Evolutionary conservation across 2,113 vertebrate species (phyloP).

Genomic region (Xenopus borealis): DNA sequence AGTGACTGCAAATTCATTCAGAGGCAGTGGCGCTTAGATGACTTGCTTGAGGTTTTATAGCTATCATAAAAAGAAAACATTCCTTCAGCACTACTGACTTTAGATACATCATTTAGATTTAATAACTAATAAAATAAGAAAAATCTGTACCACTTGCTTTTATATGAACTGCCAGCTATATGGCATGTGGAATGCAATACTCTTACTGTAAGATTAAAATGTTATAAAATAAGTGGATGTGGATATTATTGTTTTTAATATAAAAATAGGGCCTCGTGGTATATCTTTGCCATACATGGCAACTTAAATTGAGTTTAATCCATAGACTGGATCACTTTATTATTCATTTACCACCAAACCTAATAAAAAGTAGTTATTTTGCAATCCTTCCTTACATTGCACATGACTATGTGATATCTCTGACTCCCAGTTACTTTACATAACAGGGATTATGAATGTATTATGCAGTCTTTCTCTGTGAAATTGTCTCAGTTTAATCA

Average conservation of each 20-base stretch:
- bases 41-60: slow-evolving; percentile 39
- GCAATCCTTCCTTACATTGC: no score
- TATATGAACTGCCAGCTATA: slow-evolving; percentile 40
- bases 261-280: no score
- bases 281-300: no score
- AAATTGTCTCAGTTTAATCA: no score
- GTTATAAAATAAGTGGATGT: not conserved
- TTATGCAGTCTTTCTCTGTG: no score
- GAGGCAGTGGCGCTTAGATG: not conserved
- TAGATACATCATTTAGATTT: slow-evolving; percentile 48
- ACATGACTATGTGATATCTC: no score
- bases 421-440: no score
- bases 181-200: slow-evolving; percentile 20
- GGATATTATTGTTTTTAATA: not conserved
- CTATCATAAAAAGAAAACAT: slow-evolving; percentile 40
- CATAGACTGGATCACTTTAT: no score
- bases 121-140: slow-evolving; percentile 47
- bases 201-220: not conserved
- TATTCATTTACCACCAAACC: no score
- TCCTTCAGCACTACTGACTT: slow-evolving; percentile 45
- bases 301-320: no score
- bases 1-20: slow-evolving; percentile 4
- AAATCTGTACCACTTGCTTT: slow-evolving; percentile 44
- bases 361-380: no score
- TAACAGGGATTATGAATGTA: no score